phyloP scores from a whole-genome alignment of 2,888 invertebrate species.

The Troides oblongomaculatus region DNA sequence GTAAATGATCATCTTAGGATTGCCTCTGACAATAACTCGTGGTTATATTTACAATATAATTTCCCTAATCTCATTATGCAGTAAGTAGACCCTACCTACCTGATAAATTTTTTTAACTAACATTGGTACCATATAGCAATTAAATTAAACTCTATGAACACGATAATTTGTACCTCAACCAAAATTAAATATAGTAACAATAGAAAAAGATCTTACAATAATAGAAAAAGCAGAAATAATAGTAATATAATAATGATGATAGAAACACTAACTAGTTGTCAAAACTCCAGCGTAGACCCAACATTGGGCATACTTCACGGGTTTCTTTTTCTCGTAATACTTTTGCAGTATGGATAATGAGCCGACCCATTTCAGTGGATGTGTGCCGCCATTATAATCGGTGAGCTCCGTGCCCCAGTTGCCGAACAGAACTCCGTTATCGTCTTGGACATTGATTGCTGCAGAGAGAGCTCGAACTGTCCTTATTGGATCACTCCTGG shows the following conservation, averaged over 20 bases:
- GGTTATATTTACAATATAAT: too few species aligned
- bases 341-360: constrained; percentile 91
- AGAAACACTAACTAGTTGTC: constrained; percentile 83
- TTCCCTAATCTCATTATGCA: too few species aligned
- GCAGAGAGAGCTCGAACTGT: constrained; percentile 91
- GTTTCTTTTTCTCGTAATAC: constrained; percentile 89
- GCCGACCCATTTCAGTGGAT: constrained; percentile 95
- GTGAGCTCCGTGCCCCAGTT: constrained; percentile 93
- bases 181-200: not conserved
- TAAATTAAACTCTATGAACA: not conserved
- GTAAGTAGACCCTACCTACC: not conserved
- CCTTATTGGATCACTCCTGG: constrained; percentile 88
- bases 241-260: not conserved
- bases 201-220: too few species aligned
- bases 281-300: constrained; percentile 97
- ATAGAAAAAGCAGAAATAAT: too few species aligned
- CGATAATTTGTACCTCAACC: not conserved
- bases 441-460: constrained; percentile 92
- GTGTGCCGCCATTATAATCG: constrained; percentile 90
- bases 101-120: not conserved
- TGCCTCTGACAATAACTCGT: too few species aligned
- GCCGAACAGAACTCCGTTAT: constrained; percentile 91
- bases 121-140: not conserved
- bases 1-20: too few species aligned
- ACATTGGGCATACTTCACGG: constrained; percentile 96